These are phyloP conservation scores for Podarcis raffonei DNA, from an alignment of 2,113 vertebrate genomes.

Conservation along the genomic window DNA sequence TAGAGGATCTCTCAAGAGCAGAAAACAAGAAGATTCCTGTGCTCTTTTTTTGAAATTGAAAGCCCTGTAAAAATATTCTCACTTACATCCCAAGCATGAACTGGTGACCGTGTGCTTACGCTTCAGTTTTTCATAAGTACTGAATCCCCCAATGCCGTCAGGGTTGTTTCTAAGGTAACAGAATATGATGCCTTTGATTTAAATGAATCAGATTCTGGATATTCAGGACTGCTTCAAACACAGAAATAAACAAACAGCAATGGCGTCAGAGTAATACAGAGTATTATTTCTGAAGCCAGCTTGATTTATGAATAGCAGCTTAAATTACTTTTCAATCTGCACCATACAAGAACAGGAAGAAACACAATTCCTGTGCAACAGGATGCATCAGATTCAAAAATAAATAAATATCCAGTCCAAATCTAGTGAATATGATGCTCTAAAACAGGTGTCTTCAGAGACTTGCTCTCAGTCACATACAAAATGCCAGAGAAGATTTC, in stretches of 20 bases:
- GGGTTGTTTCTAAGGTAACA: conserved; percentile 75
- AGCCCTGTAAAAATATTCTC: conserved; percentile 27
- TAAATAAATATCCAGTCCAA: conserved; percentile 39
- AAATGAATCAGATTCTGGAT: conserved; percentile 65
- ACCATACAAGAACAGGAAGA: background rate
- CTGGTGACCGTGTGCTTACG: conserved; percentile 45
- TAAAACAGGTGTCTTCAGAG: conserved; percentile 35
- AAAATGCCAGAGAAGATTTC: conserved; percentile 55
- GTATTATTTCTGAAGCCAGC: conserved; percentile 1
- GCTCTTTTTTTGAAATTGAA: conserved; percentile 4
- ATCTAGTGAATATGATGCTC: conserved; percentile 48
- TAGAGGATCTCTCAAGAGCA: background rate
- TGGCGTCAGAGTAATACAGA: conserved; percentile 20
- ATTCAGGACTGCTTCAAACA: conserved; percentile 62
- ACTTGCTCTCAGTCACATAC: conserved; percentile 27
- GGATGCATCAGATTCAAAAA: conserved; percentile 48
- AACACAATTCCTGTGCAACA: conserved; percentile 38
- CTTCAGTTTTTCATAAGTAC: conserved; percentile 37
- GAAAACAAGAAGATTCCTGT: background rate
- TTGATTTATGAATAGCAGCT: conserved; percentile 47
- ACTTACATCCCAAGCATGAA: conserved; percentile 40
- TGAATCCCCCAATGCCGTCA: conserved; percentile 55
- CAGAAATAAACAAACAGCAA: conserved; percentile 49
- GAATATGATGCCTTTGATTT: conserved; percentile 40
- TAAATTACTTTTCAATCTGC: conserved; percentile 32